Conservation (phyloP, 2,888 invertebrate genomes). For the Trachelus stipa region DNA sequence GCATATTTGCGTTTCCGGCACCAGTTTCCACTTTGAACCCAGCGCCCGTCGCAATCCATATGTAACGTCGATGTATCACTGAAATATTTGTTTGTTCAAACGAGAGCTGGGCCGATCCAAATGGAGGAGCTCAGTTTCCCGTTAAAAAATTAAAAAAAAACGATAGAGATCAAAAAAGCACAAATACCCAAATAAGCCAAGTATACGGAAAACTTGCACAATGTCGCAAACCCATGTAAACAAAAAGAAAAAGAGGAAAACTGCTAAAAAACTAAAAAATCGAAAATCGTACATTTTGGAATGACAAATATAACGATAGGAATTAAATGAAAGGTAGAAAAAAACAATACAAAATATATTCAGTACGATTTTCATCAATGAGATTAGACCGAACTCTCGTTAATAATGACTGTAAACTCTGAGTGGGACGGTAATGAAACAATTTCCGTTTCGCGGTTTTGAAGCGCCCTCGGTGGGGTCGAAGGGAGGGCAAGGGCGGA, state of each 20-base stretch:
- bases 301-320: too few species aligned
- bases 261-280: not conserved
- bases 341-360: not conserved
- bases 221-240: not conserved
- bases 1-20: slow-evolving; percentile 5
- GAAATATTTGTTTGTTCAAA: slow-evolving; percentile 8
- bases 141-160: not conserved
- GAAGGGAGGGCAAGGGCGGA: too few species aligned
- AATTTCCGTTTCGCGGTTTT: not conserved
- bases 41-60: not conserved
- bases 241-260: not conserved
- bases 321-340: too few species aligned
- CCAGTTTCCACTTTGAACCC: not conserved
- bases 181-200: not conserved
- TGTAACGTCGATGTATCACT: slow-evolving; percentile 8
- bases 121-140: not conserved
- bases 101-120: not conserved
- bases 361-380: not conserved
- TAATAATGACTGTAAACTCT: not conserved
- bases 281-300: too few species aligned
- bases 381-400: not conserved
- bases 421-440: not conserved
- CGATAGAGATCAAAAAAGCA: not conserved
- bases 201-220: not conserved
- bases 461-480: not conserved